Evolutionary conservation across 2,113 vertebrate species (phyloP).

Genomic region (Ariopsis seemanni): DNA sequence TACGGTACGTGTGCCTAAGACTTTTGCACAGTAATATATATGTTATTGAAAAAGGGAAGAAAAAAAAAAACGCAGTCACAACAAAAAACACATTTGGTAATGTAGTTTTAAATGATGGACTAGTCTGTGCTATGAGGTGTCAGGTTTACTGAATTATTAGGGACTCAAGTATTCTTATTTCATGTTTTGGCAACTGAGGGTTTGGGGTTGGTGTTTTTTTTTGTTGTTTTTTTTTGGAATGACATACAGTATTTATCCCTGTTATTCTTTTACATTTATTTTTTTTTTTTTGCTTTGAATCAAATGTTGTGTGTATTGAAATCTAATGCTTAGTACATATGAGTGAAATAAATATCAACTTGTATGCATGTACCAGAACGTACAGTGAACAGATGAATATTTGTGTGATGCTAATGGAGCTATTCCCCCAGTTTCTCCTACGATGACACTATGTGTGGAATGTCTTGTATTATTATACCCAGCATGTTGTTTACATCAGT

Average conservation of each 20-base stretch:
- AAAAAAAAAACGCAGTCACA: too few relatives aligned
- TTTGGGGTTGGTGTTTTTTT: neutral
- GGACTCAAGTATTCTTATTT: neutral
- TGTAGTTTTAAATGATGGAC: slow-evolving; percentile 3
- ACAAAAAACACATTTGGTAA: neutral
- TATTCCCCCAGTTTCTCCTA: neutral
- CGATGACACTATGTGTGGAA: neutral
- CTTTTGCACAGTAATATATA: too few relatives aligned
- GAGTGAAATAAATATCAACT: neutral
- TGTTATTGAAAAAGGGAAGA: too few relatives aligned
- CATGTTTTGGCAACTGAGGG: neutral
- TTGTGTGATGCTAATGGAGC: neutral
- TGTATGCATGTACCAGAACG: neutral
- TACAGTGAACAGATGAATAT: neutral
- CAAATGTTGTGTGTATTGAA: neutral
- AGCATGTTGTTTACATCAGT: slow-evolving; percentile 49
- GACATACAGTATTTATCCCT: neutral
- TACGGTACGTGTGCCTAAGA: too few relatives aligned
- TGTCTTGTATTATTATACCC: slow-evolving; percentile 29
- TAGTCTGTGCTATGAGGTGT: slow-evolving; percentile 5
- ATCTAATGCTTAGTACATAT: neutral
- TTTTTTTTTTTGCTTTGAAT: slow-evolving; percentile 1
- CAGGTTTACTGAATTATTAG: neutral
- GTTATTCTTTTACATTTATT: slow-evolving; percentile 2
- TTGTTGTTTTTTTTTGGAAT: neutral